Evolutionary conservation across 2,113 vertebrate species (phyloP).

Genomic region (Talpa occidentalis): DNA sequence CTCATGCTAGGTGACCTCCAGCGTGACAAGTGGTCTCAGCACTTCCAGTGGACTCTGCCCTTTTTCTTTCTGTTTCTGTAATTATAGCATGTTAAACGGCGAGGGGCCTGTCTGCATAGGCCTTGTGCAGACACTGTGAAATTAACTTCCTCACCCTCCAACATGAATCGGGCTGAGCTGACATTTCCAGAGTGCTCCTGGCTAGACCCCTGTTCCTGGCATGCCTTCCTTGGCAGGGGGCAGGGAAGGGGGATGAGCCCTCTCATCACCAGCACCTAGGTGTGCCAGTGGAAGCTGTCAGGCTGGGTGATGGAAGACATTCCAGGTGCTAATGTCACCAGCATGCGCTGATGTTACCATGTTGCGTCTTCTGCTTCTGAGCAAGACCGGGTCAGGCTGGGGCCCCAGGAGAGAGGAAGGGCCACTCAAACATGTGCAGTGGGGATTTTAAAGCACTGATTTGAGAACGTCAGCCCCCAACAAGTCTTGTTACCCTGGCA

Average conservation of each 20-base stretch:
- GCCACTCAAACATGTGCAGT: accelerated
- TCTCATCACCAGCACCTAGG: background rate
- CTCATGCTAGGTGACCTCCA: constrained; percentile 66
- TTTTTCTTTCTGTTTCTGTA: constrained; percentile 79
- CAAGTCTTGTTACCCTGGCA: background rate
- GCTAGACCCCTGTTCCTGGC: background rate
- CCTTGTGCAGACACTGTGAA: constrained; percentile 92
- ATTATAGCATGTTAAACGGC: constrained; percentile 85
- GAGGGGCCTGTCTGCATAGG: constrained; percentile 78
- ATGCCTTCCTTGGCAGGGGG: background rate
- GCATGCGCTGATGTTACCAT: accelerated
- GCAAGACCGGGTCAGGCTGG: background rate
- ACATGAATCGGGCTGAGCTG: constrained; percentile 79
- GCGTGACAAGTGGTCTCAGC: constrained; percentile 10
- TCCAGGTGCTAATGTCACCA: no score
- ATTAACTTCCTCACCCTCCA: constrained; percentile 88
- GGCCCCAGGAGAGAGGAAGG: background rate
- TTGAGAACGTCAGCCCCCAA: background rate
- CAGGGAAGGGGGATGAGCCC: accelerated
- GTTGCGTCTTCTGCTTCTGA: no score
- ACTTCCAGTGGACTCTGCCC: constrained; percentile 69
- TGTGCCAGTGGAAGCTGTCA: background rate
- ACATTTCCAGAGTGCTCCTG: constrained; percentile 64
- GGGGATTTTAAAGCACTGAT: background rate
- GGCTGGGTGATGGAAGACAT: background rate